Evolutionary conservation across 64 coral and sea anemone genomes (phyloP).

Genomic region (Porites lutea): DNA sequence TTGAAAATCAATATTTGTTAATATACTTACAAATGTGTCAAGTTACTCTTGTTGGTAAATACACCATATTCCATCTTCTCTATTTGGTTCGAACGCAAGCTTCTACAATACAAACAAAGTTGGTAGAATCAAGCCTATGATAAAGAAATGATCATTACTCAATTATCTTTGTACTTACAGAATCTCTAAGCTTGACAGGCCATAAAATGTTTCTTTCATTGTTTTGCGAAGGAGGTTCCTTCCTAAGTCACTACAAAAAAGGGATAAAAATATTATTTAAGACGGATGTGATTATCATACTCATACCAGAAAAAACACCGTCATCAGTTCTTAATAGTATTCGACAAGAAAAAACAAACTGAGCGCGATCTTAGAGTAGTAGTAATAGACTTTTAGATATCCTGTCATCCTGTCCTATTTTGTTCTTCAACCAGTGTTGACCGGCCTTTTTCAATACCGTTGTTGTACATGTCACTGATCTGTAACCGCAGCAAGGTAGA

Average conservation of each 20-base stretch:
- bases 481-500: background rate
- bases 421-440: too few relatives aligned
- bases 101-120: background rate
- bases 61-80: background rate
- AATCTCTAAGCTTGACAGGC: slow-evolving; percentile 4
- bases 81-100: slow-evolving; percentile 20
- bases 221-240: background rate
- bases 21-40: slow-evolving; percentile 21
- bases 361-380: too few relatives aligned
- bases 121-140: background rate
- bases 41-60: slow-evolving; percentile 5
- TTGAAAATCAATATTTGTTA: background rate
- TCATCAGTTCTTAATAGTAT: too few relatives aligned
- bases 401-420: too few relatives aligned
- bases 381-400: too few relatives aligned
- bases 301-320: too few relatives aligned
- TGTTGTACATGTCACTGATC: too few relatives aligned
- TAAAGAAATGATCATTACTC: too few relatives aligned
- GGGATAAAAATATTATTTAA: background rate
- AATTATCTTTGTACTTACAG: background rate
- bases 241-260: slow-evolving; percentile 1
- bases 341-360: too few relatives aligned
- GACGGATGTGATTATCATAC: too few relatives aligned
- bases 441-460: too few relatives aligned
- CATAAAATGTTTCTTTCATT: background rate